Conservation (phyloP, 2,888 invertebrate species). For the Cheilosia vulpina region DNA sequence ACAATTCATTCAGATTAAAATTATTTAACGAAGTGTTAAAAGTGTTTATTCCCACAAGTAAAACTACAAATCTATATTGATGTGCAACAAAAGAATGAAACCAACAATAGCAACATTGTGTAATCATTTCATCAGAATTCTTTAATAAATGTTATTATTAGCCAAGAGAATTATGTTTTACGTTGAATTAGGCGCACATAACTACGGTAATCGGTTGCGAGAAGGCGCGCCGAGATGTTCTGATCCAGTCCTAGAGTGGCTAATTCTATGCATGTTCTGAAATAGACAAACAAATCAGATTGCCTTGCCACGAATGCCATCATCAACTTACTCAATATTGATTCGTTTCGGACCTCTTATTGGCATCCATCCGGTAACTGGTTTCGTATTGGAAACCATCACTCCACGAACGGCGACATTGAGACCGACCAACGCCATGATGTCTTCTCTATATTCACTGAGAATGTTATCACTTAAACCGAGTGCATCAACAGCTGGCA, state of each 20-base stretch:
- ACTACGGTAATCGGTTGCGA: slow-evolving; percentile 63
- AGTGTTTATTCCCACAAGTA: slow-evolving; percentile 23
- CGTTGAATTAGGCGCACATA: slow-evolving; percentile 52
- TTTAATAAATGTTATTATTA: slow-evolving; percentile 57
- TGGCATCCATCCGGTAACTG: slow-evolving; percentile 90
- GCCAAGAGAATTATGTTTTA: slow-evolving; percentile 36
- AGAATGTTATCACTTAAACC: slow-evolving; percentile 89
- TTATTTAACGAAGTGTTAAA: slow-evolving; percentile 60
- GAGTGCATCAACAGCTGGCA: slow-evolving; percentile 87
- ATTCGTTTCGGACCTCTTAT: slow-evolving; percentile 85
- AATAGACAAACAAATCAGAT: background rate
- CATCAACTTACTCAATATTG: slow-evolving; percentile 56
- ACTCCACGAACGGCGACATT: slow-evolving; percentile 88
- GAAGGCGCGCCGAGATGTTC: slow-evolving; percentile 33
- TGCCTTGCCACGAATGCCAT: background rate
- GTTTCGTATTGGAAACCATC: slow-evolving; percentile 89
- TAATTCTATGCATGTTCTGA: slow-evolving; percentile 40
- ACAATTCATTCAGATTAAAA: slow-evolving; percentile 35
- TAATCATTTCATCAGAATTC: slow-evolving; percentile 57
- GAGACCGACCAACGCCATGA: slow-evolving; percentile 84
- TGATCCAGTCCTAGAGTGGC: slow-evolving; percentile 24
- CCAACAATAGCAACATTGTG: slow-evolving; percentile 36
- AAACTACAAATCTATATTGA: slow-evolving; percentile 30
- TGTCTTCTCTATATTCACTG: slow-evolving; percentile 86
- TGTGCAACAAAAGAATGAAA: slow-evolving; percentile 42